Conservation (phyloP, 2,797 vertebrate species). For the Yasuhikotakia modesta region DNA sequence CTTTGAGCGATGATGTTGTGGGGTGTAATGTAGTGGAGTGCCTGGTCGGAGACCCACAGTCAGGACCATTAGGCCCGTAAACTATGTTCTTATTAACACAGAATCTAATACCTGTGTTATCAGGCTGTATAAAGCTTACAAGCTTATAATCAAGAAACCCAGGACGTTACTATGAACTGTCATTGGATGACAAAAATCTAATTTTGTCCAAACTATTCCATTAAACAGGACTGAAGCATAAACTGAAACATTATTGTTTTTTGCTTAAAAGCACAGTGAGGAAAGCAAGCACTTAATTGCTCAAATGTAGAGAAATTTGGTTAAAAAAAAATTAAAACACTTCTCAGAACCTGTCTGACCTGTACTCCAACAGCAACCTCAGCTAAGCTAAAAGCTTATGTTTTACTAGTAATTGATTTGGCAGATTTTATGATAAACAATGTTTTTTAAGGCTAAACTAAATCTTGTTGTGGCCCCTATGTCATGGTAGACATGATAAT, state of each 20-base stretch:
- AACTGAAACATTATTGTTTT: neutral
- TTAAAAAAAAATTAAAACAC: slow-evolving; percentile 15
- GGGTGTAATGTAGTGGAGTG: too few relatives aligned
- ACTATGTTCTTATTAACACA: too few relatives aligned
- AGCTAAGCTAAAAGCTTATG: slow-evolving; percentile 7
- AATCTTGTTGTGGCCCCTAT: slow-evolving; percentile 20
- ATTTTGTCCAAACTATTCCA: neutral
- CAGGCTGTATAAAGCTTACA: too few relatives aligned
- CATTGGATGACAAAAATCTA: neutral
- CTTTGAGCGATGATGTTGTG: too few relatives aligned
- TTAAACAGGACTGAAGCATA: too few relatives aligned
- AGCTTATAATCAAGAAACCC: too few relatives aligned
- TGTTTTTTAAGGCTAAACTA: slow-evolving; percentile 2
- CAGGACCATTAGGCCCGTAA: too few relatives aligned
- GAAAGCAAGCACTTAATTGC: neutral
- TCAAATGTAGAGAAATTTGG: slow-evolving; percentile 22
- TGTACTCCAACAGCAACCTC: neutral
- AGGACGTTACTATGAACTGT: neutral
- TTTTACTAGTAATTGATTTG: slow-evolving; percentile 17
- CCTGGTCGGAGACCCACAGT: too few relatives aligned
- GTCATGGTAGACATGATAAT: slow-evolving; percentile 15
- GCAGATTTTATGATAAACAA: neutral
- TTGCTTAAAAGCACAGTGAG: neutral
- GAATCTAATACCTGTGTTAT: too few relatives aligned
- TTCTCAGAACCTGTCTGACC: neutral